These are phyloP conservation scores for Schizaphis graminum DNA, from an alignment of 2,888 invertebrate genomes.

Conservation along the genomic window DNA sequence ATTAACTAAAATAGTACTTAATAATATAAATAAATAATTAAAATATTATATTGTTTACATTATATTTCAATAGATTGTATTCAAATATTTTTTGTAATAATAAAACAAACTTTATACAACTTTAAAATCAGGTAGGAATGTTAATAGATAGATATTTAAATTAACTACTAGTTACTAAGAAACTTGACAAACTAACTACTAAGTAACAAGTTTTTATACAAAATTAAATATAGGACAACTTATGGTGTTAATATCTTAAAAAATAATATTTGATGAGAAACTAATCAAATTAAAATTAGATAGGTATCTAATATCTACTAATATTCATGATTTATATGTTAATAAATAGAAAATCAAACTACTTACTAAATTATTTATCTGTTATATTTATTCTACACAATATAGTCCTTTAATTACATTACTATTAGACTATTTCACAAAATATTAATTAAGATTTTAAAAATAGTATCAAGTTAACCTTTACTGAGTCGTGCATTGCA, in stretches of 20 bases:
- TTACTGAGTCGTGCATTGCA: neutral
- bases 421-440: slow-evolving; percentile 2
- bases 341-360: neutral
- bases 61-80: neutral
- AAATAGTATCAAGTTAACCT: slow-evolving; percentile 36
- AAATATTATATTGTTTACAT: neutral
- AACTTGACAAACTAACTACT: neutral
- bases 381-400: neutral
- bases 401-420: neutral
- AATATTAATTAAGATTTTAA: neutral
- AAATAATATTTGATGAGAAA: neutral
- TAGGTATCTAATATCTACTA: neutral
- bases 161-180: neutral
- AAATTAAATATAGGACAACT: neutral
- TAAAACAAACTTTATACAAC: neutral
- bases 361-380: neutral
- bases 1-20: neutral
- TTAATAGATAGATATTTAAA: neutral
- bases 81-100: neutral
- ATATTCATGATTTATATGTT: neutral
- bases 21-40: neutral
- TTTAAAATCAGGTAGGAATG: neutral
- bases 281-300: neutral
- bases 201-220: neutral
- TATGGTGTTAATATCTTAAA: neutral